These are phyloP conservation scores for Sturnira hondurensis DNA, from an alignment of 2,113 vertebrate species.

Conservation along the genomic window DNA sequence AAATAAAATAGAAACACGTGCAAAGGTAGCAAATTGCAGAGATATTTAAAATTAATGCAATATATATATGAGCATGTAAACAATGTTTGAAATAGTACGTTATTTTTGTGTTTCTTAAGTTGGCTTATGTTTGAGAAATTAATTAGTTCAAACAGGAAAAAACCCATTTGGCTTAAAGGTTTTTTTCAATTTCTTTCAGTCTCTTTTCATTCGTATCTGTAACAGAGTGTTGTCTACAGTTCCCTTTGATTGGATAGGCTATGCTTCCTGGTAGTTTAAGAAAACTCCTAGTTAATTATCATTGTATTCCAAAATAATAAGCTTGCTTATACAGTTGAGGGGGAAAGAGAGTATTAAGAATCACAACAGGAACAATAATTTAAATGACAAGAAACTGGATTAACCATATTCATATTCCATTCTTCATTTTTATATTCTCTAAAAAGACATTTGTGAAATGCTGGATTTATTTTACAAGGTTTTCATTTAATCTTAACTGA, in stretches of 20 bases:
- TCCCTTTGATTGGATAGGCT: background rate
- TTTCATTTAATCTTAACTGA: background rate
- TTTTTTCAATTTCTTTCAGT: background rate
- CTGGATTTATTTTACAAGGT: background rate
- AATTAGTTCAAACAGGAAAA: background rate
- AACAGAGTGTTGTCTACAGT: background rate
- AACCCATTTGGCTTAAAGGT: background rate
- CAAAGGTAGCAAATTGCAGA: background rate
- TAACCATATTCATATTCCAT: background rate
- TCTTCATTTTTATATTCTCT: background rate
- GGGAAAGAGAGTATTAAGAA: background rate
- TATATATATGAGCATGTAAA: background rate
- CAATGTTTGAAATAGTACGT: background rate
- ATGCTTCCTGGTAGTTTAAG: background rate
- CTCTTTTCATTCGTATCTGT: background rate
- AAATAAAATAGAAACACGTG: conserved; percentile 35
- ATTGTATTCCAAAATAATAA: background rate
- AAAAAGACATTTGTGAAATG: background rate
- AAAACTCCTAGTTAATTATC: background rate
- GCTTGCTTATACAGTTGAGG: background rate
- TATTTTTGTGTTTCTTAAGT: conserved; percentile 25
- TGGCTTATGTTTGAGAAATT: background rate
- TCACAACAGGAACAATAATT: background rate
- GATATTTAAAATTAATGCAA: background rate
- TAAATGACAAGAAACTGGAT: background rate